These are phyloP conservation scores for Chloroceryle inda DNA, from an alignment of 2,797 vertebrate species.

Conservation along the genomic window DNA sequence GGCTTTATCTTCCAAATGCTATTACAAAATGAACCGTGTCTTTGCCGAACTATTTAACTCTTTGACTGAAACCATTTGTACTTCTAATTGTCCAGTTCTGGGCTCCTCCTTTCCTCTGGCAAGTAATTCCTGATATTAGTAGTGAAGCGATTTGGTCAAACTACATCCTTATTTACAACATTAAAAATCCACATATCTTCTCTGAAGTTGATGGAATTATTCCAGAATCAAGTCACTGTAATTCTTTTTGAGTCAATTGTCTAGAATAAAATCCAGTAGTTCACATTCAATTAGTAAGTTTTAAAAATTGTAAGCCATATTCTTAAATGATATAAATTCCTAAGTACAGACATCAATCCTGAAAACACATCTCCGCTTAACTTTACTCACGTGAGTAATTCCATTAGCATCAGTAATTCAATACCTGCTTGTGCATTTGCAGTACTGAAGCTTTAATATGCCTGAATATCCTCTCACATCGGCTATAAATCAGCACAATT, in stretches of 20 bases:
- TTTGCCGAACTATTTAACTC: slow-evolving; percentile 10
- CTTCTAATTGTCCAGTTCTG: slow-evolving; percentile 44
- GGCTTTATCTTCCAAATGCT: slow-evolving; percentile 14
- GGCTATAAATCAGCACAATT: slow-evolving; percentile 58
- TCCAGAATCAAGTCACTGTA: slow-evolving; percentile 18
- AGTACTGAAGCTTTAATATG: slow-evolving; percentile 51
- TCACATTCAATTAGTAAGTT: slow-evolving; percentile 59
- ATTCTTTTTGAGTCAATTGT: slow-evolving; percentile 26
- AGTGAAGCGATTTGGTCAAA: slow-evolving; percentile 24
- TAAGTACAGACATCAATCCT: slow-evolving; percentile 66
- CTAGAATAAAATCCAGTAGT: slow-evolving; percentile 39
- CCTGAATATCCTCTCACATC: slow-evolving; percentile 46
- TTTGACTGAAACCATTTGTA: slow-evolving; percentile 39
- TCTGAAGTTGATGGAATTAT: slow-evolving; percentile 12
- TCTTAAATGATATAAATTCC: slow-evolving; percentile 49
- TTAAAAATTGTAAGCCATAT: slow-evolving; percentile 46
- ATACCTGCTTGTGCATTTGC: slow-evolving; percentile 67
- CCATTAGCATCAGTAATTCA: slow-evolving; percentile 73
- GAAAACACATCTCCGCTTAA: slow-evolving; percentile 43
- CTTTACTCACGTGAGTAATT: slow-evolving; percentile 73
- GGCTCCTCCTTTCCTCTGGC: slow-evolving; percentile 19
- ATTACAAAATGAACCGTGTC: background rate
- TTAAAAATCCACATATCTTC: background rate
- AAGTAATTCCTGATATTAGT: slow-evolving; percentile 44
- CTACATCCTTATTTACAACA: slow-evolving; percentile 40